A percentile compares a stretch with the other conserved stretches of the same genome.
Conservation (phyloP, 2,888 invertebrate species). For the Falcaria lacertinaria region DNA sequence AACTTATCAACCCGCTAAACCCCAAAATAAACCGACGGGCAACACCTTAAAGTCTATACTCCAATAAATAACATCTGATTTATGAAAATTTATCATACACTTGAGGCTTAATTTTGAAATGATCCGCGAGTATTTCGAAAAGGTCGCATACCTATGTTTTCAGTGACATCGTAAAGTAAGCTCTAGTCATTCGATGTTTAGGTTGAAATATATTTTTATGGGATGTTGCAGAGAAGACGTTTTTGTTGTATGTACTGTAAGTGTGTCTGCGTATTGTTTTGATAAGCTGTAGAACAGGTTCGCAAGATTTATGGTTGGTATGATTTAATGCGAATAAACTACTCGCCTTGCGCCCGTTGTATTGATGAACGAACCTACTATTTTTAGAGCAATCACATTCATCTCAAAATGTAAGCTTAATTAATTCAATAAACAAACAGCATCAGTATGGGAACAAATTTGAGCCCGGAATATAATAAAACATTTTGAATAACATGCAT, state of each 20-base stretch:
- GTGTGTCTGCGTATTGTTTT: slow-evolving; percentile 80
- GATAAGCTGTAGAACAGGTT: slow-evolving; percentile 79
- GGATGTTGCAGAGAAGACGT: slow-evolving; percentile 46
- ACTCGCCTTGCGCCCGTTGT: slow-evolving; percentile 66
- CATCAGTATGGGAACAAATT: not conserved
- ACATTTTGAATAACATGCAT: not conserved
- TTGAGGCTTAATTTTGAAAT: slow-evolving; percentile 79
- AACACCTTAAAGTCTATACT: slow-evolving; percentile 76
- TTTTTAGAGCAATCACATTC: slow-evolving; percentile 57
- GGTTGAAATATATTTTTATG: slow-evolving; percentile 35
- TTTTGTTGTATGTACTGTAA: slow-evolving; percentile 56
- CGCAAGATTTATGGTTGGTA: slow-evolving; percentile 74
- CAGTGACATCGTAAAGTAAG: slow-evolving; percentile 43
- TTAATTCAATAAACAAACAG: slow-evolving; percentile 14
- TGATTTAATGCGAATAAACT: slow-evolving; percentile 80
- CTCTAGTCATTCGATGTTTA: slow-evolving; percentile 45
- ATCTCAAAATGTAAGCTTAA: slow-evolving; percentile 24
- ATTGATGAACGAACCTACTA: slow-evolving; percentile 72
- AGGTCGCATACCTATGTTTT: slow-evolving; percentile 32
- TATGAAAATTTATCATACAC: slow-evolving; percentile 78
- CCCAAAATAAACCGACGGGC: slow-evolving; percentile 68
- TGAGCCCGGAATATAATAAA: not conserved
- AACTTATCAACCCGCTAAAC: slow-evolving; percentile 51
- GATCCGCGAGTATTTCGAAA: slow-evolving; percentile 42
- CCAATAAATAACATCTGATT: slow-evolving; percentile 75